Conservation (phyloP, 2,797 vertebrate genomes). For the Arnoldichthys spilopterus region DNA sequence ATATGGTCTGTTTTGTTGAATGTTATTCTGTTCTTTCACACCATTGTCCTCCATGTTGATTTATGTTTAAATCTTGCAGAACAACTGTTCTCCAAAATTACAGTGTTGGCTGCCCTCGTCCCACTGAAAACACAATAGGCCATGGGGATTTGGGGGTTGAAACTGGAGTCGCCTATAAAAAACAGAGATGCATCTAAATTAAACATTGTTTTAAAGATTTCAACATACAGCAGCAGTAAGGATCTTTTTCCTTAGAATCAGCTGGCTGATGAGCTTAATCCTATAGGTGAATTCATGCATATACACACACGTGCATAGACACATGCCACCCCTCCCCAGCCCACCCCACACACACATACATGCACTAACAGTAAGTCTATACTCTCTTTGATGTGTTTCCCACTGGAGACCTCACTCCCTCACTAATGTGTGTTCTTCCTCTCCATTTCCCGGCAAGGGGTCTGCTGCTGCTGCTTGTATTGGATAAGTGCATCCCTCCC, state of each 20-base stretch:
- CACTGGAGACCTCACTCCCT: constrained; percentile 16
- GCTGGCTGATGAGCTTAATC: constrained; percentile 1
- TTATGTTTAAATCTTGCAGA: constrained; percentile 30
- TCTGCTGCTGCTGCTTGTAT: constrained; percentile 56
- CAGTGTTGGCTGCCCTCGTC: not conserved
- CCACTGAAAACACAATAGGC: constrained; percentile 8
- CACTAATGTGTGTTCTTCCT: constrained; percentile 31
- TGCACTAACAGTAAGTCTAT: constrained; percentile 12
- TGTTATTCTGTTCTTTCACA: constrained; percentile 12
- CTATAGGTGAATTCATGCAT: constrained; percentile 17
- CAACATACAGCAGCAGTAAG: not conserved
- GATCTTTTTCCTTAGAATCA: not conserved
- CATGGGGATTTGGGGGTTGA: not conserved
- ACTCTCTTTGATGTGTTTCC: constrained; percentile 44
- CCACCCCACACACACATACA: constrained; percentile 22
- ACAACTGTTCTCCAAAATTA: constrained; percentile 33
- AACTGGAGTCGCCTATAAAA: constrained; percentile 1
- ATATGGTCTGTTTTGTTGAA: constrained; percentile 7
- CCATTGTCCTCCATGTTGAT: constrained; percentile 7
- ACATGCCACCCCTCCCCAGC: not conserved
- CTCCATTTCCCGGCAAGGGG: constrained; percentile 48
- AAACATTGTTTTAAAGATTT: constrained; percentile 6
- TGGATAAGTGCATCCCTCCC: constrained; percentile 45
- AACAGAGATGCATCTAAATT: constrained; percentile 24
- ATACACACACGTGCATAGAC: constrained; percentile 18